Percentiles rank a stretch among this genome's conserved stretches.
phyloP scores from a whole-genome alignment of 1,140 invertebrate species.

The Onthophagus taurus region DNA sequence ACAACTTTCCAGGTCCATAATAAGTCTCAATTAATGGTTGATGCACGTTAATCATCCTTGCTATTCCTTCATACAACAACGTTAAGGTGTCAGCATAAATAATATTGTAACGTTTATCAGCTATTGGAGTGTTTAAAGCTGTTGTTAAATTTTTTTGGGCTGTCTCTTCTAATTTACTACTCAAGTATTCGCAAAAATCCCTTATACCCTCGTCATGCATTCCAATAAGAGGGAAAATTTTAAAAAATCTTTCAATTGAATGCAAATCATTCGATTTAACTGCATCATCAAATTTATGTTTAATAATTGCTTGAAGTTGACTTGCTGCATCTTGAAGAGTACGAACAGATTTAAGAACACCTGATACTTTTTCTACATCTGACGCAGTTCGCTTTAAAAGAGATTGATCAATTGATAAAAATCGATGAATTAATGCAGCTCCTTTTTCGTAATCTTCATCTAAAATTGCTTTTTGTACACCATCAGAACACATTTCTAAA shows the following conservation, averaged over 20 bases:
- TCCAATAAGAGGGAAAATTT: constrained; percentile 92
- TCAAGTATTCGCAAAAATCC: constrained; percentile 87
- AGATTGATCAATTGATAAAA: constrained; percentile 89
- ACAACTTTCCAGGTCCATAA: constrained; percentile 76
- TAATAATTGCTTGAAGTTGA: constrained; percentile 56
- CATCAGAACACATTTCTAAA: constrained; percentile 90
- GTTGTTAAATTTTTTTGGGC: constrained; percentile 63
- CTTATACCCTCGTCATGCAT: constrained; percentile 85
- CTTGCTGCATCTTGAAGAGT: constrained; percentile 78
- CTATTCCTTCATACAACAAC: constrained; percentile 80
- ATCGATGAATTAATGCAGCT: constrained; percentile 89
- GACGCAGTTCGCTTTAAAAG: constrained; percentile 52
- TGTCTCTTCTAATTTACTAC: constrained; percentile 64
- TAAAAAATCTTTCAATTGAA: constrained; percentile 96
- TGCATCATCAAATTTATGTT: constrained; percentile 84
- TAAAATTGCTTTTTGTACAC: constrained; percentile 83
- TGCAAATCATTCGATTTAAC: constrained; percentile 80
- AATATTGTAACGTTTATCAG: constrained; percentile 63
- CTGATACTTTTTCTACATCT: constrained; percentile 38
- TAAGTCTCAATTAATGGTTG: constrained; percentile 90
- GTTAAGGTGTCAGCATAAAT: constrained; percentile 78
- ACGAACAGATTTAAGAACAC: constrained; percentile 65
- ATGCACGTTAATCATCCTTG: constrained; percentile 79
- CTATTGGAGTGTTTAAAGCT: constrained; percentile 50
- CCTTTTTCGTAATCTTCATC: constrained; percentile 91